Evolutionary conservation across 2,113 vertebrate genomes (phyloP).

Genomic region (Pungitius pungitius): DNA sequence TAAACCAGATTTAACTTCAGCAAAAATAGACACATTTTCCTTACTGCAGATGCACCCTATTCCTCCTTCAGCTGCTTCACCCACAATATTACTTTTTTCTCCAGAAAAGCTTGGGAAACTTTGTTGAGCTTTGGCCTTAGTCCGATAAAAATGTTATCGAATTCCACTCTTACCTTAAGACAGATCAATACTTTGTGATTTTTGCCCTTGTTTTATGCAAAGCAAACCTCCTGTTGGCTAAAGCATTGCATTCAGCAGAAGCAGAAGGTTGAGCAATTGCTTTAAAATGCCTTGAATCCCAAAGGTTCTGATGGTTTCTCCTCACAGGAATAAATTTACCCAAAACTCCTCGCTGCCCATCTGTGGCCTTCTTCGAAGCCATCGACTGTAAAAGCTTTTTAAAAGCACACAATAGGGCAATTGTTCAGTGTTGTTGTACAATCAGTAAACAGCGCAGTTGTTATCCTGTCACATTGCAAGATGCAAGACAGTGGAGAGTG

Average conservation of each 20-base stretch:
- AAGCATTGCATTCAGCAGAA: background rate
- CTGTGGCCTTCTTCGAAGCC: slow-evolving; percentile 24
- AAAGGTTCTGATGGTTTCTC: slow-evolving; percentile 47
- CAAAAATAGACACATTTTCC: slow-evolving; percentile 39
- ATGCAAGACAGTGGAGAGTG: slow-evolving; percentile 45
- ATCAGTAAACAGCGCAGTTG: slow-evolving; percentile 62
- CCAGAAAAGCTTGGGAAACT: slow-evolving; percentile 64
- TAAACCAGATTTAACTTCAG: slow-evolving; percentile 9
- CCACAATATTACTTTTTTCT: slow-evolving; percentile 48
- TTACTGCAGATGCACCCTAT: slow-evolving; percentile 34
- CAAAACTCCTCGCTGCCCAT: slow-evolving; percentile 22
- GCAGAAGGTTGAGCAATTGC: background rate
- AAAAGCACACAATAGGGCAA: slow-evolving; percentile 49
- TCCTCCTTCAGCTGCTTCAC: slow-evolving; percentile 34
- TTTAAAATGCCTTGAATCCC: slow-evolving; percentile 28
- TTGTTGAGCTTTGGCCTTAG: slow-evolving; percentile 41
- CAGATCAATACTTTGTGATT: background rate
- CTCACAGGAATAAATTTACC: slow-evolving; percentile 25
- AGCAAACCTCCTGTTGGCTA: background rate
- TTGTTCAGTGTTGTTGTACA: slow-evolving; percentile 51
- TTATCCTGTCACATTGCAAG: slow-evolving; percentile 63
- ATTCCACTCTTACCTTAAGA: background rate
- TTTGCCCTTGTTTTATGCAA: background rate
- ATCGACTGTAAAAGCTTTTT: slow-evolving; percentile 37
- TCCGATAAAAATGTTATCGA: slow-evolving; percentile 51